Base-by-base conservation (phyloP, 2,113 vertebrate species). In the Eidolon helvum region DNA sequence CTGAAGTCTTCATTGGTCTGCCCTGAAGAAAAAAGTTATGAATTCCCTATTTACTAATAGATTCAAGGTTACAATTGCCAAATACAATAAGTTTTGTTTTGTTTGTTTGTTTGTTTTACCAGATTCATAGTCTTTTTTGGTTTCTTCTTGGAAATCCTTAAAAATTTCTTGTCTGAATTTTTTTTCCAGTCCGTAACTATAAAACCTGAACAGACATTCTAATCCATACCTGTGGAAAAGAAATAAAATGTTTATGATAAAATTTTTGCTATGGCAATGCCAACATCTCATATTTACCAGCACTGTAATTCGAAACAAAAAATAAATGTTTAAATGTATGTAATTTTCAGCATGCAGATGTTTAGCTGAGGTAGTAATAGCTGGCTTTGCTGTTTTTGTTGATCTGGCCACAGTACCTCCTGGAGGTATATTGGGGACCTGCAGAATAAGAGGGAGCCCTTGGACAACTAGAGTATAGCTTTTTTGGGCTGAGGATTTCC, bases 201-300 rank as follows among this genome's bases (percentile, higher is more conserved):
- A 99, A 99, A 99, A 99, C 88, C 99, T 99, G 98, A 99, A 99
- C 71, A 99, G 99, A 97, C 99, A 99, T 98, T 99, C 99, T 98
- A 99, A 97, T 55, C 99, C 99, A 0, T 99, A 99, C 98, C 99
- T 99, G 94, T 26, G 91, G 57, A 91, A 43, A 97, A 4, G 40
- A 95, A 98, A 97, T 26, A 96, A 53, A 97, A 50, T n/a, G 16
- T 24, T 59, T 71, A 92, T n/a, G 82, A 43, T 71, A 57, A 85
- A 66, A 21, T 40, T 96, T 93, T 68, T 86, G 35, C 72, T 72
- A 38, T 26, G 53, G 79, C 16, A 80, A 78, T 50, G 15, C 26
- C 71, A 95, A 66, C 28, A 83, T 59, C 10, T 95, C 55, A 43
- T 57, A 82, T 43, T 79, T 59, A 82, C 63, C 21, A 78, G 40